These are phyloP conservation scores for Halichondria panicea DNA, from an alignment of 37 sponge, comb jelly and placozoan genomes.

Conservation along the genomic window DNA sequence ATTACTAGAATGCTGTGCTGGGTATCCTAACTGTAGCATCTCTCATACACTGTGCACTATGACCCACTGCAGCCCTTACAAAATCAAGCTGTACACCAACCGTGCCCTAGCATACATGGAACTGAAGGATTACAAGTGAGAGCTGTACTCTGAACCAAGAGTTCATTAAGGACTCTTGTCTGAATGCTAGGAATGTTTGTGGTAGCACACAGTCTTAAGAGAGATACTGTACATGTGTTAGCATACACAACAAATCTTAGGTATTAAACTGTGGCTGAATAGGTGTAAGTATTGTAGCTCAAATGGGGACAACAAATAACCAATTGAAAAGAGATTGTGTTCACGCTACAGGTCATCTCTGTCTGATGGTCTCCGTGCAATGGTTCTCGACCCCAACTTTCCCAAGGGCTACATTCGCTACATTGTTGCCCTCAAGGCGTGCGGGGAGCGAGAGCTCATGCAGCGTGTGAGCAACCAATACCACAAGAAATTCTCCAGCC, in stretches of 20 bases:
- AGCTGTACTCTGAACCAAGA: background rate
- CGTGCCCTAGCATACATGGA: conserved; percentile 28
- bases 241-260: background rate
- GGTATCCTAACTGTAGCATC: background rate
- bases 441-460: background rate
- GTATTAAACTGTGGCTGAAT: too few species aligned
- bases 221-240: too few species aligned
- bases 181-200: background rate
- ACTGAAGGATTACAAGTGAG: conserved; percentile 23
- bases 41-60: conserved; percentile 10
- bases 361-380: conserved; percentile 41
- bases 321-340: too few species aligned
- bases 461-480: background rate
- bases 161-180: background rate
- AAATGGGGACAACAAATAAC: too few species aligned
- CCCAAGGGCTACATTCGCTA: conserved; percentile 11
- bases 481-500: background rate
- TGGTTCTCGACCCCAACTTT: conserved; percentile 27
- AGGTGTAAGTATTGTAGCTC: too few species aligned
- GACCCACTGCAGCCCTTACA: conserved; percentile 47
- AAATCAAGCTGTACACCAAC: conserved; percentile 33
- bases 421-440: conserved; percentile 12
- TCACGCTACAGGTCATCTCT: conserved; percentile 29
- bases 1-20: background rate
- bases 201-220: background rate